These are phyloP conservation scores for Odocoileus virginianus DNA, from an alignment of 2,113 vertebrate genomes.

Conservation along the genomic window DNA sequence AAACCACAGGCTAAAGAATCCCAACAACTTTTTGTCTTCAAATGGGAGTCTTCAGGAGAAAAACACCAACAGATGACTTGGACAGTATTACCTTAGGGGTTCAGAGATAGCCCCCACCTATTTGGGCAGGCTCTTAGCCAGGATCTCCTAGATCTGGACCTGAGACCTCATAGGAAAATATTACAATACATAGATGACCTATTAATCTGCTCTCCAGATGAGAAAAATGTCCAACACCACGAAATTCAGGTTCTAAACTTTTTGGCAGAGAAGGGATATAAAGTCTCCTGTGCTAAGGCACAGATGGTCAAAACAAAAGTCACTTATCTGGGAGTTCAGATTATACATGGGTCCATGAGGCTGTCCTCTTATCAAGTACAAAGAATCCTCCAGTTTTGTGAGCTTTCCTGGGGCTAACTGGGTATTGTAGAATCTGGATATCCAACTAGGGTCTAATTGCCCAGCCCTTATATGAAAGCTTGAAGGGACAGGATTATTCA, in stretches of 20 bases:
- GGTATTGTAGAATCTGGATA: not conserved
- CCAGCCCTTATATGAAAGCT: not conserved
- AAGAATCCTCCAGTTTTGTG: not conserved
- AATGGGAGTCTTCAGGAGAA: not conserved
- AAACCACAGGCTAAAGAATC: not conserved
- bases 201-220: not conserved
- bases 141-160: not conserved
- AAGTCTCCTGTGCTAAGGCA: not conserved
- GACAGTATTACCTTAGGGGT: not conserved
- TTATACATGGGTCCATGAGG: not conserved
- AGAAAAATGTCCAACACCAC: not conserved
- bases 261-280: not conserved
- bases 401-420: not conserved
- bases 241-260: not conserved
- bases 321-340: not conserved
- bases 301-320: not conserved
- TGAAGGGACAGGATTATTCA: not conserved
- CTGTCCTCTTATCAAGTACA: not conserved
- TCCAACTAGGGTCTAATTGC: not conserved
- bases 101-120: not conserved
- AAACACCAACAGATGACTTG: not conserved
- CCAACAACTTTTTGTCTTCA: not conserved
- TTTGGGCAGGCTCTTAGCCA: not conserved
- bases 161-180: not conserved
- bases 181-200: not conserved